phyloP scores from a whole-genome alignment of 2,797 vertebrate species.

The Poeciliopsis gracilis region DNA sequence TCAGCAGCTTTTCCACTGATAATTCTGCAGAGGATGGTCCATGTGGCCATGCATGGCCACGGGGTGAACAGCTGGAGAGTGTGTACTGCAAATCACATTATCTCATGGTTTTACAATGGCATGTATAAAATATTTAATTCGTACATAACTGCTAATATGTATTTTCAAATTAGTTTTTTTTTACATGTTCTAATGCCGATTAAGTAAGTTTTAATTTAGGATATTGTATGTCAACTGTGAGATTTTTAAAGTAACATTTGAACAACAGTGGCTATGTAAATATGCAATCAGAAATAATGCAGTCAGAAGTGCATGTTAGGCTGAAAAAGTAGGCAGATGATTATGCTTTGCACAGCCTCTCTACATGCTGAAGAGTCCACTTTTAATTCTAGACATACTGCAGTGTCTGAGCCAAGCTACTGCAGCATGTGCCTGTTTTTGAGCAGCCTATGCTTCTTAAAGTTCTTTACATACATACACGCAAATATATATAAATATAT shows the following conservation, averaged over 20 bases:
- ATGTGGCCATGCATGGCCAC: conserved; percentile 6
- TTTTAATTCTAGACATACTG: neutral
- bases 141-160: conserved; percentile 37
- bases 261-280: neutral
- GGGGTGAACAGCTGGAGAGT: conserved; percentile 9
- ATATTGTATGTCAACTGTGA: neutral
- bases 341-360: neutral
- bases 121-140: conserved; percentile 24
- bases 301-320: neutral
- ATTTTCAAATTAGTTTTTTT: conserved; percentile 3
- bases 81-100: conserved; percentile 20
- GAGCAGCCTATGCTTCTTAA: neutral
- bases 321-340: neutral
- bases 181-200: neutral
- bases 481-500: neutral
- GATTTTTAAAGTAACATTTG: neutral
- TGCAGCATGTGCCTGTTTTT: neutral
- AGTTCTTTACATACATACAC: neutral
- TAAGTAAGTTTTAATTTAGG: neutral
- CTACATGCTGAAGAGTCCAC: neutral
- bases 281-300: neutral
- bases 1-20: conserved; percentile 50
- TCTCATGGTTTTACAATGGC: conserved; percentile 21
- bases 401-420: neutral
- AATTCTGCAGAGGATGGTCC: conserved; percentile 14